Base-by-base conservation (phyloP, 92 coral and sea anemone species). In the Micromussa lordhowensis region DNA sequence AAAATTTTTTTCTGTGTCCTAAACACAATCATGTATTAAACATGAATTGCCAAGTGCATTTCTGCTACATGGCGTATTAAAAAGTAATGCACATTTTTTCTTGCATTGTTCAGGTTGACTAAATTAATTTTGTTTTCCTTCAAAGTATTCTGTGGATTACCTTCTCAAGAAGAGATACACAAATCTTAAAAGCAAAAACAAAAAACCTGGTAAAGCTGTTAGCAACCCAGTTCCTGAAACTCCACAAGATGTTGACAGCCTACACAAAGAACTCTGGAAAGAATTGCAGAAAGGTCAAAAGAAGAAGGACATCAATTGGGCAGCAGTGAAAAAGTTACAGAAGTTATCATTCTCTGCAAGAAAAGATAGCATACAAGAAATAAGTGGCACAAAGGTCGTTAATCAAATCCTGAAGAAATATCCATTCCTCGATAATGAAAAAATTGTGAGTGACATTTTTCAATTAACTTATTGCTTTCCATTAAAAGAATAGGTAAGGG, bases 281-380 rank as follows among this genome's bases (percentile, higher is more conserved):
- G 80, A 76, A 19, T 76, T 76, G 26, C 80, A 77, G 80, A 77
- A 77, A 48, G 80, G 32, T 2, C 58, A 40, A 77, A 77, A 77
- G n/a, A 77, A 77, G 15, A 49, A 48, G 31, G 16, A 11, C n/a
- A 19, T 77, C 58, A 38, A 77, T 38, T 49, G 80, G 80, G 80
- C 80, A 77, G 80, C 30, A 7, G 31, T 77, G 80, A 77, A 11
- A 13, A 77, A 19, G 48, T 77, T 77, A 76, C 80, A 76, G 61
- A 76, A 76, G 32, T 76, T 76, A 61, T 76, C 80, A 76, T 76
- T 76, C 54, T 76, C 80, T 4, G 1, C 80, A 76, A 76, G 80
- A 19, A 76, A 22, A 76, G 59, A 40, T 38, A 19, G 26, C 34
- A 76, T 76, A 76, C 31, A 76, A 76, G 59, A 13, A 76, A 76